A percentile compares a stretch with the other conserved stretches of the same genome.
phyloP scores from a whole-genome alignment of 64 coral and sea anemone species.

The Orbicella faveolata region DNA sequence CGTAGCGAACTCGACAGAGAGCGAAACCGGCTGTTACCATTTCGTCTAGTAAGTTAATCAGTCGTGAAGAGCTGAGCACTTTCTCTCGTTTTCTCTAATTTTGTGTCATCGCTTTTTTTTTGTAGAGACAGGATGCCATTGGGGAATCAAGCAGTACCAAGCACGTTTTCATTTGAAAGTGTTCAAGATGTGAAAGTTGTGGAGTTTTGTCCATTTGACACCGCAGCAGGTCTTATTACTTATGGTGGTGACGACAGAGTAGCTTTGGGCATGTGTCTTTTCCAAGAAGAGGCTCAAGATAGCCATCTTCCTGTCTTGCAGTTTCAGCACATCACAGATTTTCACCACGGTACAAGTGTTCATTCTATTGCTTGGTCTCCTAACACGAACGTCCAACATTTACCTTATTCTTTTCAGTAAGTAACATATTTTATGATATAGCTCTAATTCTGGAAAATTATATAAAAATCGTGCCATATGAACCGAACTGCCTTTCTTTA shows the following conservation, averaged over 20 bases:
- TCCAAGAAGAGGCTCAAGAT: slow-evolving; percentile 78
- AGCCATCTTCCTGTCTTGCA: slow-evolving; percentile 58
- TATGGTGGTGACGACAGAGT: slow-evolving; percentile 89
- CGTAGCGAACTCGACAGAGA: too few species aligned
- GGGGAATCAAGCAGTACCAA: slow-evolving; percentile 33
- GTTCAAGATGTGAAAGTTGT: slow-evolving; percentile 81
- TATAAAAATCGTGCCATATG: too few species aligned
- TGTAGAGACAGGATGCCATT: slow-evolving; percentile 44
- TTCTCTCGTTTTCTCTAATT: too few species aligned
- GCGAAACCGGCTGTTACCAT: too few species aligned
- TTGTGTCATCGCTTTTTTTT: not conserved
- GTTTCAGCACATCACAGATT: slow-evolving; percentile 94
- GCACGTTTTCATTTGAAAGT: slow-evolving; percentile 85
- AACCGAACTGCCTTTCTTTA: too few species aligned
- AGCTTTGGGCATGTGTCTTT: slow-evolving; percentile 68
- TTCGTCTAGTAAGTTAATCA: too few species aligned
- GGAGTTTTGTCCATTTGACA: slow-evolving; percentile 90
- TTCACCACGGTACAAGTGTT: slow-evolving; percentile 82
- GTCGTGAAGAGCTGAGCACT: too few species aligned
- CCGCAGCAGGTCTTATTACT: slow-evolving; percentile 74
- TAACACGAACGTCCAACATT: slow-evolving; percentile 56
- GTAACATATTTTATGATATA: not conserved
- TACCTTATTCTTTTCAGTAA: slow-evolving; percentile 87
- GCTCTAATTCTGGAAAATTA: too few species aligned
- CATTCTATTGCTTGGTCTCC: slow-evolving; percentile 90